A percentile compares a stretch with the other conserved stretches of the same genome.
These are phyloP conservation scores for Bembecia ichneumoniformis DNA, from an alignment of 2,888 invertebrate species.

Conservation along the genomic window DNA sequence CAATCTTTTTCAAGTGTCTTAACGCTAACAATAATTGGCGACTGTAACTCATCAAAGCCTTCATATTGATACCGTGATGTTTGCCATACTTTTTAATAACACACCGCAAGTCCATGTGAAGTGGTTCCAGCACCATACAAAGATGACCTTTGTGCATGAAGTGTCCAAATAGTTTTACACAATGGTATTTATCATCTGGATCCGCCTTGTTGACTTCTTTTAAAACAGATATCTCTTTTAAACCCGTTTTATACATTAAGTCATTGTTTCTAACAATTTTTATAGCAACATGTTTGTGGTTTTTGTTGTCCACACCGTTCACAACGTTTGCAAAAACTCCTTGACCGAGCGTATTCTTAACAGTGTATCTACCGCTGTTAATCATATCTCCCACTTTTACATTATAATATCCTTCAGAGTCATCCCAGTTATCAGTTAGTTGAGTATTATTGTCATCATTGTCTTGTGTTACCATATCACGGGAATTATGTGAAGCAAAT, in stretches of 20 bases:
- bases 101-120: conserved; percentile 92
- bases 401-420: conserved; percentile 97
- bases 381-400: conserved; percentile 91
- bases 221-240: conserved; percentile 94
- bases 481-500: conserved; percentile 76
- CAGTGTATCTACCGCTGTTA: conserved; percentile 87
- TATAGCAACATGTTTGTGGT: conserved; percentile 92
- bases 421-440: conserved; percentile 98
- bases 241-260: conserved; percentile 97
- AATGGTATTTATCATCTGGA: conserved; percentile 96
- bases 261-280: conserved; percentile 99
- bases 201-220: conserved; percentile 95
- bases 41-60: conserved; percentile 96
- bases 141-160: conserved; percentile 98
- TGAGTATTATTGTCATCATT: conserved; percentile 81
- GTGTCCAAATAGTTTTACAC: conserved; percentile 86
- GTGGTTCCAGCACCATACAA: conserved; percentile 97
- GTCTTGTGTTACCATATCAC: conserved; percentile 28
- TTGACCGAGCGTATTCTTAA: conserved; percentile 96
- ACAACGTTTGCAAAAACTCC: conserved; percentile 99
- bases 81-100: conserved; percentile 96
- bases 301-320: conserved; percentile 88
- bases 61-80: conserved; percentile 95
- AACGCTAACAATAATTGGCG: conserved; percentile 94
- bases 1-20: conserved; percentile 92